Evolutionary conservation across 2,888 invertebrate species (phyloP).

Genomic region (Hyposoter dolosus): DNA sequence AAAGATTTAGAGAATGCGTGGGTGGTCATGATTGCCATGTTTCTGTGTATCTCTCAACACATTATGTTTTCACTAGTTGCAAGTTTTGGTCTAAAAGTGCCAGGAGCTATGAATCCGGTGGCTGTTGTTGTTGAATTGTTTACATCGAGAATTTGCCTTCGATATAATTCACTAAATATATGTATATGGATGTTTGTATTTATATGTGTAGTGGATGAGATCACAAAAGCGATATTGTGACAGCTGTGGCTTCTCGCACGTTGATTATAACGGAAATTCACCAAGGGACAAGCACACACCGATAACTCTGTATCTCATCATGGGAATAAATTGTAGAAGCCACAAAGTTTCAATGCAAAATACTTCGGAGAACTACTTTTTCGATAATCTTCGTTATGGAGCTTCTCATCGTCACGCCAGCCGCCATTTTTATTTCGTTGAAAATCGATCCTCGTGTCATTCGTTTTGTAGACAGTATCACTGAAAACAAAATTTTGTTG

Average conservation of each 20-base stretch:
- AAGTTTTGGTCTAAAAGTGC: conserved; percentile 22
- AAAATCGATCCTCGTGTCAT: not conserved
- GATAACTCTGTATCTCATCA: conserved; percentile 26
- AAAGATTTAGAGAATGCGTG: conserved; percentile 41
- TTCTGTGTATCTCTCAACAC: conserved; percentile 32
- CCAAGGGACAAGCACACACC: conserved; percentile 24
- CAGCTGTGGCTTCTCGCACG: conserved; percentile 55
- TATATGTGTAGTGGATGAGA: conserved; percentile 13
- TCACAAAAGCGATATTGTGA: conserved; percentile 39
- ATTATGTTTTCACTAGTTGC: conserved; percentile 51
- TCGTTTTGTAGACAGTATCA: not conserved
- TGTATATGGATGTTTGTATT: conserved; percentile 23
- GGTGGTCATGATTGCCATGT: conserved; percentile 25
- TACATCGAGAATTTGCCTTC: conserved; percentile 38
- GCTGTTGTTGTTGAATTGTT: conserved; percentile 53
- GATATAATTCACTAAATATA: conserved; percentile 44
- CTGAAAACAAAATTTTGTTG: too few relatives aligned
- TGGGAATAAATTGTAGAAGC: conserved; percentile 35
- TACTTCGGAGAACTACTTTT: conserved; percentile 32
- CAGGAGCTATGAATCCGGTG: not conserved
- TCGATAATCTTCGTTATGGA: conserved; percentile 25
- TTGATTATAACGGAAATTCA: conserved; percentile 53
- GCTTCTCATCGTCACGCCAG: not conserved
- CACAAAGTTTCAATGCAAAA: conserved; percentile 39
- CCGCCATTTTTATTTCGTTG: not conserved